phyloP scores from a whole-genome alignment of 1,140 invertebrate species.

The Drosophila mojavensis region DNA sequence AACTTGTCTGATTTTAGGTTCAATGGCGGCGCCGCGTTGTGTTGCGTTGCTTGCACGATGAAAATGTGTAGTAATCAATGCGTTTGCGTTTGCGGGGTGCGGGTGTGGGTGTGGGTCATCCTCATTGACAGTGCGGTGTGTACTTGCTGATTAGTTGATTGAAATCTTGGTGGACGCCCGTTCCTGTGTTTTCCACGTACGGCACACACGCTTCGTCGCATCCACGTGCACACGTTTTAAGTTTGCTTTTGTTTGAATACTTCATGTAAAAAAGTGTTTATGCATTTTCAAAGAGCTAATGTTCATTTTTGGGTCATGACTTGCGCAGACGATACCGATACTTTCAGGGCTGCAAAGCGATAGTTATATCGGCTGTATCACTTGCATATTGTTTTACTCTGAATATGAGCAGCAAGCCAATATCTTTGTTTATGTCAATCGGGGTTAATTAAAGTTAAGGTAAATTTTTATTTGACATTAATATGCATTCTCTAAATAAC shows the following conservation, averaged over 20 bases:
- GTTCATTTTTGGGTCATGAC: conserved; percentile 40
- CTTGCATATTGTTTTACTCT: too few relatives aligned
- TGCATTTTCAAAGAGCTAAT: conserved; percentile 47
- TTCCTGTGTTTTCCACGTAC: conserved; percentile 16
- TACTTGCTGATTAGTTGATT: conserved; percentile 12
- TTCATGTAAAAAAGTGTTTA: conserved; percentile 54
- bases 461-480: neutral
- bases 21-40: conserved; percentile 55
- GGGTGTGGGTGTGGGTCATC: conserved; percentile 42
- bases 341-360: conserved; percentile 23
- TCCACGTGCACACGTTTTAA: conserved; percentile 49
- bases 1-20: conserved; percentile 50
- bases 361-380: neutral
- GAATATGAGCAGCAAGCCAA: too few relatives aligned
- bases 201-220: conserved; percentile 39
- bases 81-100: conserved; percentile 33
- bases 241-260: conserved; percentile 52
- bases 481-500: neutral
- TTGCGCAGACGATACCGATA: conserved; percentile 33
- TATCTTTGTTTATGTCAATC: too few relatives aligned
- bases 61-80: conserved; percentile 54
- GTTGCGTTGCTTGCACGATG: conserved; percentile 21
- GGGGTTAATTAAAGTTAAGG: too few relatives aligned
- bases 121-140: conserved; percentile 28
- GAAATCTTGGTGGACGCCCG: conserved; percentile 24